Base-by-base conservation (phyloP, 1,140 invertebrate genomes). In the Aphaenogaster rudis region DNA sequence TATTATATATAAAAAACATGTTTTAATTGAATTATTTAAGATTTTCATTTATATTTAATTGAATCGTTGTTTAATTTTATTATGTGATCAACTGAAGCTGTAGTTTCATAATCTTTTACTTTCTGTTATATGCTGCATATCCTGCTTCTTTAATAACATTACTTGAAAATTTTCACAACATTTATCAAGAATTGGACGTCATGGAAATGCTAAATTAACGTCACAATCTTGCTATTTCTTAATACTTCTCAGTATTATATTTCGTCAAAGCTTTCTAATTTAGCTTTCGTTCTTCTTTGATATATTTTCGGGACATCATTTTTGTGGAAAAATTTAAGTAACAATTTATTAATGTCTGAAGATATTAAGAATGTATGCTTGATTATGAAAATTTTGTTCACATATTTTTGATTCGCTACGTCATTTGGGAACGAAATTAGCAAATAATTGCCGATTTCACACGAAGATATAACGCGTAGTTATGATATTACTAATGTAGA, bases 401-500 rank as follows among this genome's bases (percentile, higher is more conserved):
- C 7, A 42, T 15, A 80, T 61, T 61, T 84, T 61, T 28, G 9
- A 71, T 3, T 48, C 0, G 21, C 4, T 74, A 48, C 42, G 15
- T 33, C 21, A 84, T 74, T n/a, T 17, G 5, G 13, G 13, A 54
- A 28, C 7, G 59, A 48, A 48, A 64, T 54, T 50, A 54, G n/a
- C 13, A 7, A 67, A 9, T 7, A 33, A 17, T 66, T 6, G 17
- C 8, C 15, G 17, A 13, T 84, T 76, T 76, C 42, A 17, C 42
- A 39, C 5, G 8, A 57, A n/a, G 42, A 63, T 36, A n/a, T 48
- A 61, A 84, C 48, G 7, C 15, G 17, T 39, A 74, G n/a, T 61
- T 61, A 39, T 61, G 42, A 61, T 13, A 48, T 61, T 50, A 72
- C 17, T 45, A 45, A 71, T 28, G 15, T 78, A 69, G 50, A 74